Conservation (phyloP, 2,888 invertebrate species). For the Frankliniella intonsa region DNA sequence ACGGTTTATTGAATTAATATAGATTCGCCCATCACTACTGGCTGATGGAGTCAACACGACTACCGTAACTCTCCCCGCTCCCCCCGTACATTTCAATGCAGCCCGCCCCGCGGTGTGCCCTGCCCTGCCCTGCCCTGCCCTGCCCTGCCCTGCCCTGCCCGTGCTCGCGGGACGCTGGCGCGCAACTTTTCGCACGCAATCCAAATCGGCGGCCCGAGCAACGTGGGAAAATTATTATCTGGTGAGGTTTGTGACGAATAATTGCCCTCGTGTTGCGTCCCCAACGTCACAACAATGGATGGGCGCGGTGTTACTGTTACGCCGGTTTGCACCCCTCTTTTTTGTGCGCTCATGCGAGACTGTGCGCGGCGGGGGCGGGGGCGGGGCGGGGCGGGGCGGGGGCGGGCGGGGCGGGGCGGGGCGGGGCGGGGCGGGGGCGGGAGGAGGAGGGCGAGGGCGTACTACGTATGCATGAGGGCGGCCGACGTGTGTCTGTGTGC, state of each 20-base stretch:
- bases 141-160: background rate
- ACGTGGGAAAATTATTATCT: slow-evolving; percentile 19
- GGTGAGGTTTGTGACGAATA: slow-evolving; percentile 12
- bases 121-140: background rate
- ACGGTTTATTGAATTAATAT: slow-evolving; percentile 5
- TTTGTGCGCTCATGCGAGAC: background rate
- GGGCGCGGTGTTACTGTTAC: no score
- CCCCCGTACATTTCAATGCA: background rate
- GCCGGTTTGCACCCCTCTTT: background rate
- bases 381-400: background rate
- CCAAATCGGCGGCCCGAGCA: background rate
- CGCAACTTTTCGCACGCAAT: background rate
- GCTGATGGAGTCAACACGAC: slow-evolving; percentile 8
- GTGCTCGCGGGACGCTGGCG: background rate
- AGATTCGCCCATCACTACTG: slow-evolving; percentile 1
- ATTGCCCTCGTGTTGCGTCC: background rate
- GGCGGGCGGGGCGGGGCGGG: background rate
- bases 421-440: background rate
- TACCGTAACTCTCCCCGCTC: background rate
- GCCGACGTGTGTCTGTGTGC: background rate
- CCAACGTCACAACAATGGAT: background rate
- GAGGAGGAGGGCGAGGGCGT: background rate
- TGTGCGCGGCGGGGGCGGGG: background rate
- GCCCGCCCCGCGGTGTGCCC: background rate
- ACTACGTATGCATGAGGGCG: background rate